These are phyloP conservation scores for Phalloptychus januarius DNA, from an alignment of 2,797 vertebrate species.

Conservation along the genomic window DNA sequence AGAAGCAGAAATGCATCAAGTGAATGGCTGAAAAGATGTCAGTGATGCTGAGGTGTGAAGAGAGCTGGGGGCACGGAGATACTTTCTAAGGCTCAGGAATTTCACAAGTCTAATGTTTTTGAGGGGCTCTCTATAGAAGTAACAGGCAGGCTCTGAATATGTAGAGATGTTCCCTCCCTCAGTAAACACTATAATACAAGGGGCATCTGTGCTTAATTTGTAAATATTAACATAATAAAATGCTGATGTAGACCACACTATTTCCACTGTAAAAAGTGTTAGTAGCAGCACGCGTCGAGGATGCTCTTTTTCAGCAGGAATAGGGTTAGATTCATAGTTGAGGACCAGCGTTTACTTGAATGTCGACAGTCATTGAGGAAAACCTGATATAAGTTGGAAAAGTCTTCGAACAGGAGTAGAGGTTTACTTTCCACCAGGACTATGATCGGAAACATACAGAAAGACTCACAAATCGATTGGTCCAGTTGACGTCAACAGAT, in stretches of 20 bases:
- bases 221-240: neutral
- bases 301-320: neutral
- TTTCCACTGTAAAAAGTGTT: neutral
- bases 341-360: neutral
- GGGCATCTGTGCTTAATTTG: neutral
- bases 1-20: slow-evolving; percentile 48
- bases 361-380: neutral
- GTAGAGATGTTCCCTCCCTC: slow-evolving; percentile 25
- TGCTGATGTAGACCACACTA: neutral
- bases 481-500: neutral
- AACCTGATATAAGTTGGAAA: neutral
- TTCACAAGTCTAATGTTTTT: slow-evolving; percentile 82
- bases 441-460: neutral
- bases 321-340: neutral
- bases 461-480: neutral
- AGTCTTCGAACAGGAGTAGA: neutral
- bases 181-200: neutral
- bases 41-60: slow-evolving; percentile 68
- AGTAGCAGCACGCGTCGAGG: neutral
- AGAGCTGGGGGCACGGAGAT: slow-evolving; percentile 38
- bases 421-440: neutral
- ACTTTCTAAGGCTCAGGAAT: slow-evolving; percentile 78
- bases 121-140: slow-evolving; percentile 71
- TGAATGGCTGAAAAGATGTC: slow-evolving; percentile 56
- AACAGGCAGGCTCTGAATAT: slow-evolving; percentile 63